These are phyloP conservation scores for Callipepla californica DNA, from an alignment of 2,113 vertebrate genomes.

Conservation along the genomic window DNA sequence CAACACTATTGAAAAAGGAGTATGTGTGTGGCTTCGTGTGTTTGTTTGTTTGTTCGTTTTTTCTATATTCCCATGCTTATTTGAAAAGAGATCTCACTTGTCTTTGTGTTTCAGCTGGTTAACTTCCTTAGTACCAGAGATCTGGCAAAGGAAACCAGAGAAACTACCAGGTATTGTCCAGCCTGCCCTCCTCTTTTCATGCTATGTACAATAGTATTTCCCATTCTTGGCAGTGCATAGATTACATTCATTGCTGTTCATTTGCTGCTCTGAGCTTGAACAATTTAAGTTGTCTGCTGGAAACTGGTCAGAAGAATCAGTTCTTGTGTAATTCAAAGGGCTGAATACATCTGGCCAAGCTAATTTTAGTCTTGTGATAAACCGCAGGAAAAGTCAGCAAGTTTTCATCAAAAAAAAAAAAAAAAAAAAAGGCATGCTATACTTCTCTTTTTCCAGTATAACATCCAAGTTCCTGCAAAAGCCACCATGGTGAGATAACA, in stretches of 20 bases:
- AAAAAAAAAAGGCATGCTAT: not conserved
- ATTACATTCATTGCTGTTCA: slow-evolving; percentile 47
- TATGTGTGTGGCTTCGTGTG: not conserved
- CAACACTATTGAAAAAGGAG: not conserved
- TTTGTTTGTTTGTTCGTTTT: not conserved
- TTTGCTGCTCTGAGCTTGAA: not conserved
- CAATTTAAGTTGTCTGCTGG: slow-evolving; percentile 11
- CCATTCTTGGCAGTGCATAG: slow-evolving; percentile 11
- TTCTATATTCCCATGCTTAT: slow-evolving; percentile 3
- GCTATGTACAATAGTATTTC: slow-evolving; percentile 29
- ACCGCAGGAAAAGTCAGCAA: slow-evolving; percentile 43
- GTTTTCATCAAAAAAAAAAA: not conserved
- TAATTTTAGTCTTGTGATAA: slow-evolving; percentile 46
- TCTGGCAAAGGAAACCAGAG: slow-evolving; percentile 31
- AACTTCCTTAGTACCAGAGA: slow-evolving; percentile 31
- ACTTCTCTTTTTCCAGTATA: slow-evolving; percentile 44
- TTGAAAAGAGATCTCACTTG: slow-evolving; percentile 26
- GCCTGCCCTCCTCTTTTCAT: slow-evolving; percentile 42
- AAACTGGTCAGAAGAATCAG: not conserved
- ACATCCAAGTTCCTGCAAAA: slow-evolving; percentile 9
- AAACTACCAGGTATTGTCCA: slow-evolving; percentile 70
- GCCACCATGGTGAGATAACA: not conserved
- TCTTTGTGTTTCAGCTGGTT: slow-evolving; percentile 26
- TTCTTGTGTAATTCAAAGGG: slow-evolving; percentile 8
- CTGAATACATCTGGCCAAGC: not conserved